Base-by-base conservation (phyloP, 2,888 invertebrate species). In the Phorcus lineatus region DNA sequence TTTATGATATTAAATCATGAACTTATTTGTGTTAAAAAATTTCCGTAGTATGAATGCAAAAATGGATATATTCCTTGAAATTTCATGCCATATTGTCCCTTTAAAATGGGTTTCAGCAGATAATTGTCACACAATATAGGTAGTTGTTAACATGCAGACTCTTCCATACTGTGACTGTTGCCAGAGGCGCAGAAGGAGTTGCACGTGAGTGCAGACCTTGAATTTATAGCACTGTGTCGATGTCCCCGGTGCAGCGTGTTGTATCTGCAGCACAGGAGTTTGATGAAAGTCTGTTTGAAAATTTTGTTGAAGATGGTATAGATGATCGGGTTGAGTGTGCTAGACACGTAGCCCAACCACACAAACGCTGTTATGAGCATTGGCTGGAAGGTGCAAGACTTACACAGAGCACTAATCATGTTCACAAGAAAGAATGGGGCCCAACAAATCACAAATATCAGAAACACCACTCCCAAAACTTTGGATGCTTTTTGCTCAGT, bases 401-500 rank as follows among this genome's bases (percentile, higher is more conserved):
- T 96, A 90, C 97, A 97, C 85, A 96, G 95, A 1, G 86, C 89
- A 31, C 87, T 88, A 80, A 90, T 84, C 36, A 91, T 89, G 85
- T 93, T 93, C n/a, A 90, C 87, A 36, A 90, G 86, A 85, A 92
- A 93, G 86, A 93, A 93, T 24, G 93, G 93, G 6, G 92, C 92
- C 92, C 93, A 93, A 84, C 92, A 92, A 31, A 92, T 84, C 7
- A 93, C 89, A 83, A 93, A 93, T 57, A 92, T 91, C 53, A 88
- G 89, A 83, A 93, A 93, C 78, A 93, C 92, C 19, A 92, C 90
- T 40, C 92, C 92, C 4, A 93, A 89, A 7, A 93, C 98, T 94
- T 98, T 98, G 16, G 98, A 98, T 0, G 99, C 99, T 93, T 98
- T 98, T 92, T 98, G 98, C 92, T 99, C 98, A 78, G 97, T 95